Base-by-base conservation (phyloP, 2,888 invertebrate species). In the Drosophila meridiana region DNA sequence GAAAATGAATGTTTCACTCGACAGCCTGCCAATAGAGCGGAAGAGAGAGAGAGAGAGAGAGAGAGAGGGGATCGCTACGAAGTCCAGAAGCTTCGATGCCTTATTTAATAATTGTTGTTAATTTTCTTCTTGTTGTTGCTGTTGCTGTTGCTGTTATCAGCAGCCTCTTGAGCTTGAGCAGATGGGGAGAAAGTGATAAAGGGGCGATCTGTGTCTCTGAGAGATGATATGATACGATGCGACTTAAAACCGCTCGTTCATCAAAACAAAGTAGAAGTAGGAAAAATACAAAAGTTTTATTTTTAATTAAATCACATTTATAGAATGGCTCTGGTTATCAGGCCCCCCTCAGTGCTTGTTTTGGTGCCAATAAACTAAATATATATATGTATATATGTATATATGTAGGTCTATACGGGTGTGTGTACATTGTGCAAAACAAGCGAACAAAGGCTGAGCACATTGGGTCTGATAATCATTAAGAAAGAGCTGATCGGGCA, bases 261-360 rank as follows among this genome's bases (percentile, higher is more conserved):
- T 43, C 56, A 65, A 60, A 76, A 71, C 43, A 74, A 67, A 47
- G 43, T 55, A 9, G 53, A 57, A 65, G 20, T 20, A 20, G 50
- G 48, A 59, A 34, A 62, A 70, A 71, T 55, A 63, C 65, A 61
- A 63, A 68, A 63, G 40, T 70, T 68, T 70, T 68, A 64, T 57
- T 57, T 76, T 70, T 67, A 76, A 72, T 70, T 64, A 45, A 76
- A 71, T 71, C 67, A 50, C 60, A 77, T 67, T 79, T 75, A 53
- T 65, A 66, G 50, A 64, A 30, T 30, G 32, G 28, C 42, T 43
- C 43, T 45, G 57, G 67, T 70, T 80, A 78, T 78, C 80, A 79
- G 78, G 73, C 52, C 77, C 77, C 80, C 52, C 52, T 52, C 77
- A 66, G 66, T 55, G 47, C 28, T 60, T 53, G 73, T 63, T 56